Evolutionary conservation across 2,888 invertebrate genomes (phyloP), one percentile per base, ranked within the genome.

Genomic region (Ctena decussata): DNA sequence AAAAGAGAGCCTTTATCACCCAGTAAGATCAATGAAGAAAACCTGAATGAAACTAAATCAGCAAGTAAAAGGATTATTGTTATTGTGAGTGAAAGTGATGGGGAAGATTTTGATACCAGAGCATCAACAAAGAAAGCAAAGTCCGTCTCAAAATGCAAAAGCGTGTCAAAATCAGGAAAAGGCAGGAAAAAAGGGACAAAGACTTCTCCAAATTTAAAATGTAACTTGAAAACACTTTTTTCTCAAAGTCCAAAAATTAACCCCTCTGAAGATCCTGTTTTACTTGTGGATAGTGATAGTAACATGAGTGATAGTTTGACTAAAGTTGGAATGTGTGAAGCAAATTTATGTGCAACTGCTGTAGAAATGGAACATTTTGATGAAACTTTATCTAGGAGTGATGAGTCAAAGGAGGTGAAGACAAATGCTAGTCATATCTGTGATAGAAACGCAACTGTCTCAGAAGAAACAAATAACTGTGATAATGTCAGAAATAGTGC

Each of bases 31-130:
- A 46, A 46, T 21, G 21, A 18, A 2, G 46, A 15, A 46, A n/a
- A 5, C 12, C 8, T 21, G 21, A 46, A n/a, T 46, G 46, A 21
- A 46, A n/a, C 12, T 46, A 70, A 30, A 32, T 65, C 44, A 71
- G 39, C 8, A 32, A 27, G 30, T 18, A 41, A 65, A 32, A 53
- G 53, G 18, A 39, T 82, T 21, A 53, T 87, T 41, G 77, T 87
- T 5, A 80, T 87, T 32, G 75, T 85, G 18, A 87, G 84, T 84
- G 80, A 53, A 21, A 75, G 70, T 78, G 87, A 87, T 77, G 77
- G 24, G n/a, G 83, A 83, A 18, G 87, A 84, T 24, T 87, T 87
- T 80, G 78, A 74, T 77, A 72, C 69, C 27, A 27, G 30, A 21
- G 39, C 44, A 39, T 6, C n/a, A 8, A 21, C n/a, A 1, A 75